Percentiles rank a stretch among this genome's conserved stretches.
Evolutionary conservation across 2,888 invertebrate genomes (phyloP).

Genomic region (Onchidella celtica): DNA sequence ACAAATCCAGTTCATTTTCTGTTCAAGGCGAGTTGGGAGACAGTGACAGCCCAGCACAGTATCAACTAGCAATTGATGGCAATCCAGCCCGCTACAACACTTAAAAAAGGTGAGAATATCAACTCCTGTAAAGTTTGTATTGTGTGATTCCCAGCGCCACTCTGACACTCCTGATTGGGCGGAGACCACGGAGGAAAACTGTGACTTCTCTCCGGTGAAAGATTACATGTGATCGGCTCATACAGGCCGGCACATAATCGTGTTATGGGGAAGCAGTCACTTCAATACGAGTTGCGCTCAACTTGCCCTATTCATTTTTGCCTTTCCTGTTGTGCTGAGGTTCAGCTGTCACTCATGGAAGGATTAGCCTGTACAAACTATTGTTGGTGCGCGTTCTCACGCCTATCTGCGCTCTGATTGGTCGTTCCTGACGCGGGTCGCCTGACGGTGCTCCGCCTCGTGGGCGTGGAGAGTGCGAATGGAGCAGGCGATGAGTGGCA

Average conservation of each 20-base stretch:
- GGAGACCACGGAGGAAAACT: neutral
- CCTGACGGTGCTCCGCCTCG: conserved; percentile 38
- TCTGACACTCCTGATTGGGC: no score
- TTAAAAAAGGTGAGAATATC: no score
- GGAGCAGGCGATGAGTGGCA: conserved; percentile 5
- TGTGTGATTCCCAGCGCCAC: no score
- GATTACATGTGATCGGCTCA: conserved; percentile 33
- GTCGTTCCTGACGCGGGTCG: no score
- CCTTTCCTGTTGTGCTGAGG: conserved; percentile 18
- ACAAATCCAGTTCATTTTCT: no score
- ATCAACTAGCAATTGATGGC: no score
- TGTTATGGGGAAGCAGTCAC: neutral
- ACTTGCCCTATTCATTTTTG: conserved; percentile 28
- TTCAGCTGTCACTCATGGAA: neutral
- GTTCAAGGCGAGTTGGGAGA: no score
- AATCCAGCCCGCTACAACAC: no score
- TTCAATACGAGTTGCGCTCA: conserved; percentile 18
- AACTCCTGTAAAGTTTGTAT: no score
- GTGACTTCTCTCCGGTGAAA: neutral
- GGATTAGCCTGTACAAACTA: conserved; percentile 38
- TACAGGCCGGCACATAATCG: neutral
- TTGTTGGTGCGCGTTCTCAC: no score
- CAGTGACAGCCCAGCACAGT: no score
- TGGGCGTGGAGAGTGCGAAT: neutral
- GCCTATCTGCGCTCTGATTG: no score